These are phyloP conservation scores for Leptonema lineaticorne DNA, from an alignment of 1,140 invertebrate genomes.

Conservation along the genomic window DNA sequence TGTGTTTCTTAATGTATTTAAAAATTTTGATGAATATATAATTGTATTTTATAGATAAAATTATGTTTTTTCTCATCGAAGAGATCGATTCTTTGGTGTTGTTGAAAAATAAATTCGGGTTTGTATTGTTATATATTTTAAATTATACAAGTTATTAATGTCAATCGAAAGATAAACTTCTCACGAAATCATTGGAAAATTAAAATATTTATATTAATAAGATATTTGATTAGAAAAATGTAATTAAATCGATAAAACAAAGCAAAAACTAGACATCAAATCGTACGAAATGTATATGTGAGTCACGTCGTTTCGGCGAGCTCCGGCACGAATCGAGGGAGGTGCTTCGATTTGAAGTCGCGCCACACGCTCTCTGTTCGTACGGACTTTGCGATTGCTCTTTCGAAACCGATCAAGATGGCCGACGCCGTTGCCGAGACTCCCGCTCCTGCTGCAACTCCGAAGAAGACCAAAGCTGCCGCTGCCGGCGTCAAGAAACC, in stretches of 20 bases:
- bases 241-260: neutral
- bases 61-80: too few relatives aligned
- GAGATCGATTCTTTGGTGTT: neutral
- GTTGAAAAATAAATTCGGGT: neutral
- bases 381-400: neutral
- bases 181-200: neutral
- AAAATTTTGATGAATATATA: neutral
- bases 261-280: neutral
- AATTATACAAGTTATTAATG: neutral
- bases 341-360: neutral
- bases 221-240: neutral
- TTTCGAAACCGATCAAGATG: conserved; percentile 4
- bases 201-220: neutral
- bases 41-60: neutral
- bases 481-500: conserved; percentile 51
- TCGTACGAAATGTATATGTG: neutral
- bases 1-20: too few relatives aligned
- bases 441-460: neutral
- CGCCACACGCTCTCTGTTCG: neutral
- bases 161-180: too few relatives aligned
- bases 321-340: neutral
- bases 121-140: neutral
- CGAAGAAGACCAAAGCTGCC: conserved; percentile 32
- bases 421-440: conserved; percentile 22
- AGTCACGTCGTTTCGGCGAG: neutral